Evolutionary conservation across 2,113 vertebrate genomes (phyloP).

Genomic region (Xenopus borealis): DNA sequence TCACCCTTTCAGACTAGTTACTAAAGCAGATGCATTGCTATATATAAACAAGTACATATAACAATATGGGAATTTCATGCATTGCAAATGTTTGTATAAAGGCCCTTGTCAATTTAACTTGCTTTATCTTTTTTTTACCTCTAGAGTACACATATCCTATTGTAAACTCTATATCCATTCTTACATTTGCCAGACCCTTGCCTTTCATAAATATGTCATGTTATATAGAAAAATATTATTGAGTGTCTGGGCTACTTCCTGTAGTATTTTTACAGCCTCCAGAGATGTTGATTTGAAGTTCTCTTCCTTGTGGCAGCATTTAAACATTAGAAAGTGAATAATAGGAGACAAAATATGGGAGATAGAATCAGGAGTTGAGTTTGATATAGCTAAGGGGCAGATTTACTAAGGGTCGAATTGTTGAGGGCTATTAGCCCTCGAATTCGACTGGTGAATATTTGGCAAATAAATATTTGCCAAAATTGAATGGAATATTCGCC

Average conservation of each 20-base stretch:
- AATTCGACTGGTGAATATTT: no score
- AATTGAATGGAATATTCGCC: no score
- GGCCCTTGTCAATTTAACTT: background rate
- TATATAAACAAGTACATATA: constrained; percentile 23
- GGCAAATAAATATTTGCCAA: no score
- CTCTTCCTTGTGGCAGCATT: no score
- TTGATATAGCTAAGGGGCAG: no score
- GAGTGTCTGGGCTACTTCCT: constrained; percentile 14
- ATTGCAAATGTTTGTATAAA: constrained; percentile 15
- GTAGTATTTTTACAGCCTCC: background rate
- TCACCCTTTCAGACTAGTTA: constrained; percentile 11
- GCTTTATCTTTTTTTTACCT: background rate
- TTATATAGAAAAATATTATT: constrained; percentile 18
- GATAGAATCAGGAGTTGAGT: no score
- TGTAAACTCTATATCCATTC: constrained; percentile 13
- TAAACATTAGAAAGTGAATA: no score
- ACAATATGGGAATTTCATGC: constrained; percentile 13
- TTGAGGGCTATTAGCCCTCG: no score
- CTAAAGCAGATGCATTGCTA: background rate
- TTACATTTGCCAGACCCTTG: constrained; percentile 37
- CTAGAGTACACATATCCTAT: constrained; percentile 14
- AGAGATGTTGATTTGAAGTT: background rate
- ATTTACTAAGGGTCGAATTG: no score
- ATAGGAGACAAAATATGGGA: no score
- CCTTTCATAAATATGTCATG: constrained; percentile 38